These are phyloP conservation scores for Manis crassicaudata DNA, from an alignment of 2,797 vertebrate species.

Conservation along the genomic window DNA sequence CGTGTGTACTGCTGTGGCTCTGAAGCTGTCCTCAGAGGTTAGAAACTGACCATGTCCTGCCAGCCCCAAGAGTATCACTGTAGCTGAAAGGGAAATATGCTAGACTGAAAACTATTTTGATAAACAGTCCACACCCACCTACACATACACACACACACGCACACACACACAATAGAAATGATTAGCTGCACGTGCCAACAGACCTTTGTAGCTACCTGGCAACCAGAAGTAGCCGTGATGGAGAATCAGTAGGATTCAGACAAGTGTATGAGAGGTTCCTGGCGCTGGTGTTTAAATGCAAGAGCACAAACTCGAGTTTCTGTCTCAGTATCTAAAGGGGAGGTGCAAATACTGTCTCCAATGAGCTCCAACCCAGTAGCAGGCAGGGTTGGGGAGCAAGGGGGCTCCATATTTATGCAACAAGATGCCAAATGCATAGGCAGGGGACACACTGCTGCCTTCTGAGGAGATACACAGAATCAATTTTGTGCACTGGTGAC, in stretches of 20 bases:
- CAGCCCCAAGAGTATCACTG: neutral
- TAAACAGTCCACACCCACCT: conserved; percentile 1
- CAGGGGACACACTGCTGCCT: neutral
- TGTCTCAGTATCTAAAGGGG: neutral
- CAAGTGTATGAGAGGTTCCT: neutral
- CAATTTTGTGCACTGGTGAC: neutral
- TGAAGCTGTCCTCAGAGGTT: neutral
- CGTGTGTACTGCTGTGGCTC: neutral
- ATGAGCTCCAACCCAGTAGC: fast-evolving
- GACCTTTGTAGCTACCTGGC: conserved; percentile 57
- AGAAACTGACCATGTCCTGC: conserved; percentile 62
- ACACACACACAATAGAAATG: neutral
- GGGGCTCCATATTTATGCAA: neutral
- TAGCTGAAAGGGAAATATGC: conserved; percentile 34
- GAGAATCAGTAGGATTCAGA: neutral
- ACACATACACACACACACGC: neutral
- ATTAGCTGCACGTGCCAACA: neutral
- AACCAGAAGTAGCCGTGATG: neutral
- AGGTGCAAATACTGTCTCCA: neutral
- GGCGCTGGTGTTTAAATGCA: neutral
- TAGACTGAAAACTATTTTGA: conserved; percentile 34
- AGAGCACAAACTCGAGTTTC: neutral
- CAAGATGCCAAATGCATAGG: neutral
- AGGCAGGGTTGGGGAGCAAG: too few relatives aligned
- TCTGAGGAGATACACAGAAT: neutral